These are phyloP conservation scores for Pissodes strobi DNA, from an alignment of 1,140 invertebrate species.

Conservation along the genomic window DNA sequence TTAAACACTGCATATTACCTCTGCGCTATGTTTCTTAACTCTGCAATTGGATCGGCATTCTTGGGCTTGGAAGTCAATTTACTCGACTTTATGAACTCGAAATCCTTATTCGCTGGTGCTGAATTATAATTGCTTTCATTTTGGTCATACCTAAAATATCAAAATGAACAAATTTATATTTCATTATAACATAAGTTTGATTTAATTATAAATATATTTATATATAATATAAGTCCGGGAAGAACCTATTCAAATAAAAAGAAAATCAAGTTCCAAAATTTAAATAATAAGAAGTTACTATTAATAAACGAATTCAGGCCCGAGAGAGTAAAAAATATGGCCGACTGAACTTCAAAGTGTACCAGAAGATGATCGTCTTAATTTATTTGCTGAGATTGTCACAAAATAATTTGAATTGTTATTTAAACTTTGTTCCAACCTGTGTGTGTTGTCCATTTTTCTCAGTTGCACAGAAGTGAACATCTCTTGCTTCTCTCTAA, in stretches of 20 bases:
- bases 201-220: neutral
- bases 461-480: slow-evolving; percentile 7
- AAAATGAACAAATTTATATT: neutral
- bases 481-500: slow-evolving; percentile 8
- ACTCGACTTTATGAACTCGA: slow-evolving; percentile 47
- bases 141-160: slow-evolving; percentile 13
- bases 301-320: no score
- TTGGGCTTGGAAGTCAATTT: slow-evolving; percentile 30
- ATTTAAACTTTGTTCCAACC: neutral
- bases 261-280: no score
- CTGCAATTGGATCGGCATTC: slow-evolving; percentile 58
- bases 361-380: neutral
- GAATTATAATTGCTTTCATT: slow-evolving; percentile 30
- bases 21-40: slow-evolving; percentile 56
- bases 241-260: no score
- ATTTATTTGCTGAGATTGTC: neutral
- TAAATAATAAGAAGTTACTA: no score
- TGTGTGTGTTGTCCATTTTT: slow-evolving; percentile 2
- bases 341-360: neutral
- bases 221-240: neutral
- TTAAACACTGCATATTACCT: slow-evolving; percentile 10
- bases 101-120: slow-evolving; percentile 46
- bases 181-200: neutral
- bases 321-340: neutral
- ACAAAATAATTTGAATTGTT: neutral